Evolutionary conservation across 1,140 invertebrate species (phyloP).

Genomic region (Trissolcus basalis): DNA sequence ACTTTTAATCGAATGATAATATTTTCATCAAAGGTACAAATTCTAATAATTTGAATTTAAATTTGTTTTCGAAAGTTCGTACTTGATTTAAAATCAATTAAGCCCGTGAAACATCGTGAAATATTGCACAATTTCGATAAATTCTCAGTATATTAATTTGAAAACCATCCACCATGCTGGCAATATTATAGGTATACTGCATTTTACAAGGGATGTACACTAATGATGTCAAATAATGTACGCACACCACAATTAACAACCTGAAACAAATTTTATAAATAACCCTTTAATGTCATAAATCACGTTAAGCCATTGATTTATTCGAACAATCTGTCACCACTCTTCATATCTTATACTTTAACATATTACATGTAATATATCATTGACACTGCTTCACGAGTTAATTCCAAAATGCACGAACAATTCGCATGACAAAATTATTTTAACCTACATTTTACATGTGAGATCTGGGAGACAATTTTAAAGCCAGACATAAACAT

Average conservation of each 20-base stretch:
- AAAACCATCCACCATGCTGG: conserved; percentile 15
- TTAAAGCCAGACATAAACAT: conserved; percentile 15
- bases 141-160: conserved; percentile 10
- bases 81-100: no score
- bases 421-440: conserved; percentile 49
- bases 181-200: conserved; percentile 2
- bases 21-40: no score
- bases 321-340: conserved; percentile 20
- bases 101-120: no score
- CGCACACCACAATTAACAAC: conserved; percentile 29
- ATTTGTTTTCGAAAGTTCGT: no score
- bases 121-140: no score
- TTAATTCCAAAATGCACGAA: conserved; percentile 32
- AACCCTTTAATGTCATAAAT: conserved; percentile 3
- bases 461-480: no score
- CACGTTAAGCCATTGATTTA: conserved; percentile 19
- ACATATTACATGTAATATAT: conserved; percentile 30
- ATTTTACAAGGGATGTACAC: neutral
- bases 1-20: no score
- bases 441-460: conserved; percentile 24
- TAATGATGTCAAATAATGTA: conserved; percentile 14
- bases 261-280: conserved; percentile 26
- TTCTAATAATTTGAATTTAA: no score
- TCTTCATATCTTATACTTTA: conserved; percentile 21
- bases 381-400: conserved; percentile 26